A percentile compares a stretch with the other conserved stretches of the same genome.
These are phyloP conservation scores for Sturmia bella DNA, from an alignment of 2,888 invertebrate genomes.

Conservation along the genomic window DNA sequence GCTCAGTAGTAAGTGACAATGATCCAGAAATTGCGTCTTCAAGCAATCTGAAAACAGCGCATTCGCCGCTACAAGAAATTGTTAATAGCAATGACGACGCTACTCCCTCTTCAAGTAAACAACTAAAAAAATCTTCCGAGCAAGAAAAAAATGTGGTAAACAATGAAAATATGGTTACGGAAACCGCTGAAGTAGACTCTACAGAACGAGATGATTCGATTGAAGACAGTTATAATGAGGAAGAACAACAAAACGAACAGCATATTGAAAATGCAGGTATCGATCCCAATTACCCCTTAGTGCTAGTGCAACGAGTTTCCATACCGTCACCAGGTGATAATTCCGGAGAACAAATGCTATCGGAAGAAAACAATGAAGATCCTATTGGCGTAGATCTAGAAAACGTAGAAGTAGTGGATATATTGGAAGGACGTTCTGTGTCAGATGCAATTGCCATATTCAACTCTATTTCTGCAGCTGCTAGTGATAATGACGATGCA, in stretches of 20 bases:
- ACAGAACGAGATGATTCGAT: background rate
- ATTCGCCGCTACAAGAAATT: background rate
- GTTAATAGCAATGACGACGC: background rate
- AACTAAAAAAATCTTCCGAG: background rate
- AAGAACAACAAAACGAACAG: constrained; percentile 61
- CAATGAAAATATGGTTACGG: background rate
- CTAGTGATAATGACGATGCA: constrained; percentile 53
- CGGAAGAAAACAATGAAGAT: constrained; percentile 15
- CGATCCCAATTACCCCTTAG: constrained; percentile 63
- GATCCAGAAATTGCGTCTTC: constrained; percentile 55
- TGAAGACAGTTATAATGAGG: constrained; percentile 3
- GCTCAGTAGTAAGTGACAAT: background rate
- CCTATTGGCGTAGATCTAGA: constrained; percentile 51
- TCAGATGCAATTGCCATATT: constrained; percentile 17
- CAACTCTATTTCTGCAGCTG: constrained; percentile 31
- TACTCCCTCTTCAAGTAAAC: constrained; percentile 27
- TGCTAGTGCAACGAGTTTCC: constrained; percentile 57
- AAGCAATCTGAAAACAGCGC: constrained; percentile 13
- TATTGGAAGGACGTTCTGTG: background rate
- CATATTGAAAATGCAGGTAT: constrained; percentile 67
- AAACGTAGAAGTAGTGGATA: constrained; percentile 3
- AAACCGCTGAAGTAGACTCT: background rate
- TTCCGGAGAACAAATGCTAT: constrained; percentile 5
- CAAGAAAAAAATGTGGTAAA: background rate
- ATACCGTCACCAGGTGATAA: constrained; percentile 28